Percentiles rank a stretch among this genome's conserved stretches.
Evolutionary conservation across 1,140 invertebrate genomes (phyloP).

Genomic region (Eupristina koningsbergeri): DNA sequence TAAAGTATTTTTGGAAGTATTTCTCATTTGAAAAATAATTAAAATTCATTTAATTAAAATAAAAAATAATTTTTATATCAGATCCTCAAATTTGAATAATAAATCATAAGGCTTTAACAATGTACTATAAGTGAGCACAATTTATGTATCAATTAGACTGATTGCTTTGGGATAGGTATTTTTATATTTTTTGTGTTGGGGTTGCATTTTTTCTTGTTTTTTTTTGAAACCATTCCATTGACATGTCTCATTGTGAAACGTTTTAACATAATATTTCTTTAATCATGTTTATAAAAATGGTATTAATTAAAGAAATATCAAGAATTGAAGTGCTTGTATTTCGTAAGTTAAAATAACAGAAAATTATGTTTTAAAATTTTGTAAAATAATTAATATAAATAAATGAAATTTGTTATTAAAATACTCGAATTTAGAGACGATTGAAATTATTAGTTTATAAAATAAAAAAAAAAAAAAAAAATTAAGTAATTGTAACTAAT

Average conservation of each 20-base stretch:
- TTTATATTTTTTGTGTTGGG: slow-evolving; percentile 31
- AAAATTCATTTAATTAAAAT: background rate
- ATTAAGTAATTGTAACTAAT: background rate
- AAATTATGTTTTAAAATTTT: slow-evolving; percentile 11
- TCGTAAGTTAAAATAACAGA: background rate
- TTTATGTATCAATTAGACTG: slow-evolving; percentile 33
- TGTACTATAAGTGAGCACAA: slow-evolving; percentile 7
- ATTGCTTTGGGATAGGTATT: slow-evolving; percentile 31
- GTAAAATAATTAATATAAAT: background rate
- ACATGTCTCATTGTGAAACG: slow-evolving; percentile 20
- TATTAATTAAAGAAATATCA: slow-evolving; percentile 12
- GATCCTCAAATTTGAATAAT: slow-evolving; percentile 19
- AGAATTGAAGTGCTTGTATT: background rate
- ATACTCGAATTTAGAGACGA: background rate
- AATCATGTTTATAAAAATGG: background rate
- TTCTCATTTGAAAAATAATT: too few species aligned
- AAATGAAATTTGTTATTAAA: background rate
- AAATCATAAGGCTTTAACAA: slow-evolving; percentile 10
- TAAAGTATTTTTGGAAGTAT: slow-evolving; percentile 1
- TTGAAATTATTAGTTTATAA: background rate
- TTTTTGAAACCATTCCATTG: slow-evolving; percentile 45
- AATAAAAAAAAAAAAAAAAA: background rate
- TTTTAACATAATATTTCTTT: background rate
- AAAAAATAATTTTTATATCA: background rate
- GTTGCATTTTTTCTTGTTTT: background rate